Percentiles rank a stretch among this genome's conserved stretches.
phyloP scores from a whole-genome alignment of 2,797 vertebrate species.

The Adrianichthys oophorus region DNA sequence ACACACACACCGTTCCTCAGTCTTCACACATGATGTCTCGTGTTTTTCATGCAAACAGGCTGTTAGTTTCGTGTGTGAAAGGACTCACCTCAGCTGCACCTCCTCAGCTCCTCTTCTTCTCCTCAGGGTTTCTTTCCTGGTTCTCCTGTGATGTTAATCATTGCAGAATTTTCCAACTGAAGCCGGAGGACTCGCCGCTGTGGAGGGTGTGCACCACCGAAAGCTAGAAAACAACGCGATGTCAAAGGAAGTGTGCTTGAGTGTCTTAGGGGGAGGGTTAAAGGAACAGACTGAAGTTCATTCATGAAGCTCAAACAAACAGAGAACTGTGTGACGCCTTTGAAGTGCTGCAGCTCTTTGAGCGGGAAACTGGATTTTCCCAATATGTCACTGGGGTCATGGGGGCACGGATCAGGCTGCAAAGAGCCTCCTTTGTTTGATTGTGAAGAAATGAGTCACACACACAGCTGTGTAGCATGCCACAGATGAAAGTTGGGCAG shows the following conservation, averaged over 20 bases:
- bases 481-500: too few species aligned
- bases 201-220: conserved; percentile 8
- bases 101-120: conserved; percentile 6
- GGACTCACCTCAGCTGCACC: conserved; percentile 29
- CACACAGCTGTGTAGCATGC: too few species aligned
- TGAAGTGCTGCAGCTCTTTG: conserved; percentile 30
- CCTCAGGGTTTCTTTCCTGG: background rate
- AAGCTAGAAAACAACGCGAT: background rate
- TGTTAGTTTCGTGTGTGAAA: background rate
- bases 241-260: background rate
- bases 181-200: background rate
- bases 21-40: too few species aligned
- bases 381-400: too few species aligned
- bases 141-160: conserved; percentile 42
- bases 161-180: conserved; percentile 15
- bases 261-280: background rate
- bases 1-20: too few species aligned
- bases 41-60: too few species aligned
- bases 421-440: too few species aligned
- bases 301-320: conserved; percentile 44
- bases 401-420: too few species aligned
- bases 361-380: too few species aligned
- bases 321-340: conserved; percentile 38
- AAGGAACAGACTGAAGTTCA: background rate
- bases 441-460: too few species aligned